Conservation (phyloP, 2,888 invertebrate species). For the Eulithis prunata region DNA sequence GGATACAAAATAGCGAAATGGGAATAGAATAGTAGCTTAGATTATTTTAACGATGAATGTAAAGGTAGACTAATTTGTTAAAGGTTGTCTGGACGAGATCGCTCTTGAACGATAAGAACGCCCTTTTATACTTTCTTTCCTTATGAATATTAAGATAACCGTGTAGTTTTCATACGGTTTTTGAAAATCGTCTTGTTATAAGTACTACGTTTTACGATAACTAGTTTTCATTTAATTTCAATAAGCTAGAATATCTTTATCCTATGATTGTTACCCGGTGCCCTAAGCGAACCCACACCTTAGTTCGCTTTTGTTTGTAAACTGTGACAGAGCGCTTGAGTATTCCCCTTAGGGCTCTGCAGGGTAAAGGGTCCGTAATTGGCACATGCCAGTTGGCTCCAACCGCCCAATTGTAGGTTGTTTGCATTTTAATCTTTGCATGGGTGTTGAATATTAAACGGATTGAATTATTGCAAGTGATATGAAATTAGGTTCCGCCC, state of each 20-base stretch:
- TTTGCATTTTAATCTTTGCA: conserved; percentile 31
- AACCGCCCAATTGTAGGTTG: conserved; percentile 41
- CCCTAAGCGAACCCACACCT: neutral
- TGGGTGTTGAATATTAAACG: conserved; percentile 25
- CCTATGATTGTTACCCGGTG: neutral
- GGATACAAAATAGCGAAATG: too few relatives aligned
- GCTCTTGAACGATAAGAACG: too few relatives aligned
- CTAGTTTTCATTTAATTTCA: neutral
- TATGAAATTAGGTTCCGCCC: conserved; percentile 1
- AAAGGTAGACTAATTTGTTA: too few relatives aligned
- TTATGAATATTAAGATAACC: too few relatives aligned
- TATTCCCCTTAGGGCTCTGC: conserved; percentile 45
- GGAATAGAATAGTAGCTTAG: too few relatives aligned
- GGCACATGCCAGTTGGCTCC: conserved; percentile 40
- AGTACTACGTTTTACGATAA: too few relatives aligned
- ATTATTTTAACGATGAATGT: too few relatives aligned
- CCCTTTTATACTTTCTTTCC: too few relatives aligned
- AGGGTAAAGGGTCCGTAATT: conserved; percentile 48
- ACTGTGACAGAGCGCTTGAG: conserved; percentile 24
- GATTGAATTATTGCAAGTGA: conserved; percentile 7
- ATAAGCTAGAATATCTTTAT: neutral
- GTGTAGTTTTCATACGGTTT: too few relatives aligned
- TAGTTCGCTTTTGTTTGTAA: neutral
- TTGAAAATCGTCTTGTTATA: too few relatives aligned
- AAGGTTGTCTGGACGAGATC: too few relatives aligned